Conservation (phyloP, 2,113 vertebrate species). For the Scatophagus argus region DNA sequence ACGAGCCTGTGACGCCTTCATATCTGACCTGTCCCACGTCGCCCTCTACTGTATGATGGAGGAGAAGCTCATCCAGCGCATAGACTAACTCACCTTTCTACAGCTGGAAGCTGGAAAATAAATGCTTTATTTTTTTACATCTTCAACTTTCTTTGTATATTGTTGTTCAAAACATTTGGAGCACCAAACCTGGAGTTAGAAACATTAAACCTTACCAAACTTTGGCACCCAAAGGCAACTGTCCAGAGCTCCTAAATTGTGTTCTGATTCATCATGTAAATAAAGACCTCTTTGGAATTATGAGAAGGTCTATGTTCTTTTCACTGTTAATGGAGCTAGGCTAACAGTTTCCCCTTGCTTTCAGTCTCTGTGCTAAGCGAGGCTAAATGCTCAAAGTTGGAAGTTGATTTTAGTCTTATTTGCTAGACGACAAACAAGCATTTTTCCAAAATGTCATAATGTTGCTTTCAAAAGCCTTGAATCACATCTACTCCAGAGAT, state of each 20-base stretch:
- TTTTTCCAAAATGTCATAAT: neutral
- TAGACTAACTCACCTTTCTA: slow-evolving; percentile 65
- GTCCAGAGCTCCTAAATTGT: neutral
- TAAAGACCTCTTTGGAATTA: neutral
- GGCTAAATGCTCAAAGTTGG: neutral
- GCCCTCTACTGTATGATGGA: slow-evolving; percentile 96
- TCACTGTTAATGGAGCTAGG: neutral
- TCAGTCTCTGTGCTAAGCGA: neutral
- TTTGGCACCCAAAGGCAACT: neutral
- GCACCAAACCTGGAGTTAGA: neutral
- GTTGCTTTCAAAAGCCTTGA: neutral
- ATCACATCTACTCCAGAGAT: neutral
- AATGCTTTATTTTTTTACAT: neutral
- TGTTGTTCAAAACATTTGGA: neutral
- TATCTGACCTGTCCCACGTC: slow-evolving; percentile 94
- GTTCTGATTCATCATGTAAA: neutral
- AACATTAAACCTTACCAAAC: neutral
- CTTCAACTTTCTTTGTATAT: neutral
- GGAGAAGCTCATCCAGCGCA: slow-evolving; percentile 97
- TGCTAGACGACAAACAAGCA: neutral
- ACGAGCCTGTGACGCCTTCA: slow-evolving; percentile 94
- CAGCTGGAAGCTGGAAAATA: neutral
- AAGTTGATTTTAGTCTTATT: neutral
- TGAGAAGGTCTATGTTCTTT: neutral
- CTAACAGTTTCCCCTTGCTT: neutral